Evolutionary conservation across 2,888 invertebrate species (phyloP).

Genomic region (Scaeva pyrastri): DNA sequence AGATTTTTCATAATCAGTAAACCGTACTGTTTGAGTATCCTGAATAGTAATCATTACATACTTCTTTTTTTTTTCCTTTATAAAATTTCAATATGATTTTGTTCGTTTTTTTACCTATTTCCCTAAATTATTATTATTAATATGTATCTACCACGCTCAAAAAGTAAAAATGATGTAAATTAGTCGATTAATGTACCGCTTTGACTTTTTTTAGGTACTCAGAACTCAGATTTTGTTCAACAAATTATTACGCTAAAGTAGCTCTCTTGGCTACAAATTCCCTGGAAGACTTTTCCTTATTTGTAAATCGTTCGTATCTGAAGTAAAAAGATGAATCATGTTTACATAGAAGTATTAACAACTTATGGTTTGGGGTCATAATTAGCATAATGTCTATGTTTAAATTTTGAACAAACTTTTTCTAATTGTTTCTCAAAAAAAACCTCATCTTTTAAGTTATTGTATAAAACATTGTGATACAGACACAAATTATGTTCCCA

Average conservation of each 20-base stretch:
- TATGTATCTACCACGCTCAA: neutral
- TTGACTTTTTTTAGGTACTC: conserved; percentile 6
- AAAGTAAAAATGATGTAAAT: neutral
- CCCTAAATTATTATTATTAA: neutral
- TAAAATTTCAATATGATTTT: conserved; percentile 28
- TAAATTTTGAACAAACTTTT: too few relatives aligned
- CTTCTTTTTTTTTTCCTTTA: too few relatives aligned
- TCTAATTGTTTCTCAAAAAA: too few relatives aligned
- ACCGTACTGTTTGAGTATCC: neutral
- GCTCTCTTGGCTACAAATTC: conserved; percentile 85
- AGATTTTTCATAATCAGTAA: neutral
- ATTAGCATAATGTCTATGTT: too few relatives aligned
- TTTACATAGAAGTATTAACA: neutral
- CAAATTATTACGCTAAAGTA: conserved; percentile 85
- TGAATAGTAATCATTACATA: neutral
- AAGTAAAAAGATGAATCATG: conserved; percentile 75
- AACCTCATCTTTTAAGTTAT: too few relatives aligned
- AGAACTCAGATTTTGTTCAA: neutral
- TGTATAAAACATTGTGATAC: too few relatives aligned
- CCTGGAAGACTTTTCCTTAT: conserved; percentile 85
- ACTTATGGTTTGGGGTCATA: neutral
- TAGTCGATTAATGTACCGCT: neutral
- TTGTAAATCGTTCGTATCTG: conserved; percentile 87
- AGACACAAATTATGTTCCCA: neutral
- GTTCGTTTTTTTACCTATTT: neutral